These are phyloP conservation scores for Druceiella hillmani DNA, from an alignment of 2,888 invertebrate genomes.

Conservation along the genomic window DNA sequence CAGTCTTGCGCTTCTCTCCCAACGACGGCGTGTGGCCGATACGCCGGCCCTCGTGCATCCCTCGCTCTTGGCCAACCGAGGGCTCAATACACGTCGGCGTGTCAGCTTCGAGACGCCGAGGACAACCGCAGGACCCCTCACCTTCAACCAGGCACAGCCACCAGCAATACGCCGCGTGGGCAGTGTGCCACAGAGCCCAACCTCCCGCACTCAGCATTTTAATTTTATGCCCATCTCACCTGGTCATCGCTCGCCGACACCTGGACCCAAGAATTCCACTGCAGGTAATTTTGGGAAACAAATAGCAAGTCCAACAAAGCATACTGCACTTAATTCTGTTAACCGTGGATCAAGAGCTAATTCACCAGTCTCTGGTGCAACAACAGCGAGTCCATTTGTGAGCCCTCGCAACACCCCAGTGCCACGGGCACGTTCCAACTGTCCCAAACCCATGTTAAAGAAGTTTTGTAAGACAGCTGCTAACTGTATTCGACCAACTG, in stretches of 20 bases:
- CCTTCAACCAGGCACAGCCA: constrained; percentile 22
- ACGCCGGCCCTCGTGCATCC: constrained; percentile 9
- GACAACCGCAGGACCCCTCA: constrained; percentile 29
- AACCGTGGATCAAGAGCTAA: constrained; percentile 43
- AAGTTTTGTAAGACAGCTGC: constrained; percentile 2
- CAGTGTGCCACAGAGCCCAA: constrained; percentile 67
- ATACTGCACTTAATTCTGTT: constrained; percentile 32
- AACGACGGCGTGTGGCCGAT: constrained; percentile 25
- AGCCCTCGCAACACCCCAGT: constrained; percentile 75
- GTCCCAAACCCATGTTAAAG: constrained; percentile 45
- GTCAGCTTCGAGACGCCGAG: constrained; percentile 53
- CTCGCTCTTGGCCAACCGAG: constrained; percentile 13
- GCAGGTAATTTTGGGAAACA: constrained; percentile 30
- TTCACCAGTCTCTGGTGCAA: constrained; percentile 55
- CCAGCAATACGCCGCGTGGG: constrained; percentile 13
- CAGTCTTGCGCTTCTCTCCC: constrained; percentile 26
- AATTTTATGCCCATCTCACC: constrained; percentile 85
- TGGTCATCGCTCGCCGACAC: constrained; percentile 61
- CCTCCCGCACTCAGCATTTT: constrained; percentile 71
- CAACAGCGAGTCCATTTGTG: constrained; percentile 74
- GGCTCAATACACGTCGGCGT: constrained; percentile 37
- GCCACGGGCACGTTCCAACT: constrained; percentile 57
- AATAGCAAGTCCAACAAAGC: constrained; percentile 39
- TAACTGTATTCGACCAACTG: too few species aligned
- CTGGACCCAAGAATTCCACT: constrained; percentile 42